Percentiles rank a stretch among this genome's conserved stretches.
Evolutionary conservation across 2,888 invertebrate species (phyloP).

Genomic region (Epistrophe eligans): DNA sequence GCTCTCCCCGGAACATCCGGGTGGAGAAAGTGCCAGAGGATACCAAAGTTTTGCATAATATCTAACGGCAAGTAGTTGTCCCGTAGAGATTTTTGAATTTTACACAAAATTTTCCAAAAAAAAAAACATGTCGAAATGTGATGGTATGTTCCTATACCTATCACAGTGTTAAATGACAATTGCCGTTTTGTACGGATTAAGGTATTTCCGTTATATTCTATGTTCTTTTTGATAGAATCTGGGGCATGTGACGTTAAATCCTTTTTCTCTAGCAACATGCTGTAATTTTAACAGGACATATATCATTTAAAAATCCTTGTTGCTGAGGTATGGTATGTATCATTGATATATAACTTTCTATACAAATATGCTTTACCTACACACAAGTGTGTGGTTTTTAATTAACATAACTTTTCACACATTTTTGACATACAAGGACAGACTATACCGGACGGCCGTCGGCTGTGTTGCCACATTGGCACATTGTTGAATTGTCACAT

Average conservation of each 20-base stretch:
- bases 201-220: neutral
- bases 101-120: conserved; percentile 42
- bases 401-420: conserved; percentile 71
- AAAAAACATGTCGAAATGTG: neutral
- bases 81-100: conserved; percentile 63
- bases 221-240: conserved; percentile 40
- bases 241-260: conserved; percentile 50
- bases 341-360: neutral
- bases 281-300: conserved; percentile 49
- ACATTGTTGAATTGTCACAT: conserved; percentile 61
- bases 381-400: conserved; percentile 47
- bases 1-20: conserved; percentile 1
- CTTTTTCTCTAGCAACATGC: conserved; percentile 45
- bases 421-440: conserved; percentile 25
- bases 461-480: conserved; percentile 55
- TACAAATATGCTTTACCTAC: neutral
- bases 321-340: neutral
- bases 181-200: conserved; percentile 44
- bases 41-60: conserved; percentile 64
- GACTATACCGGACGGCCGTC: conserved; percentile 43
- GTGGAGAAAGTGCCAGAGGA: conserved; percentile 5
- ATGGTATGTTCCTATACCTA: neutral
- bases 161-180: conserved; percentile 43
- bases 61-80: conserved; percentile 57
- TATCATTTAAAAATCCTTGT: conserved; percentile 62